These are phyloP conservation scores for Orgyia antiqua DNA, from an alignment of 2,888 invertebrate species.

Conservation along the genomic window DNA sequence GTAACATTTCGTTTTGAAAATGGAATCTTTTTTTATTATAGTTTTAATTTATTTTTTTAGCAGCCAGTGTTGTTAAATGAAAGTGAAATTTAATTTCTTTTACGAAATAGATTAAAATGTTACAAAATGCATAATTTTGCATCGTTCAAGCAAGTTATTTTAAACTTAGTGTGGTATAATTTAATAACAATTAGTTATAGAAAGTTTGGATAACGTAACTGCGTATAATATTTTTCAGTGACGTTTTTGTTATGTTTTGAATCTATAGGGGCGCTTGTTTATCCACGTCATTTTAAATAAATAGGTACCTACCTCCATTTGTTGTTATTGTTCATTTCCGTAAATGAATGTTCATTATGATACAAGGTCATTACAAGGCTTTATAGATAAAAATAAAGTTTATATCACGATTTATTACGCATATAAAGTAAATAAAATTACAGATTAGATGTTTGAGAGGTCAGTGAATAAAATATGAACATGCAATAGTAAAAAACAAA, in stretches of 20 bases:
- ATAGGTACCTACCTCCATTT: neutral
- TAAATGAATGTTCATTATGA: conserved; percentile 3
- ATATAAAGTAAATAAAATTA: too few relatives aligned
- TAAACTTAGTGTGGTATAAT: conserved; percentile 1
- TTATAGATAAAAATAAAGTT: neutral
- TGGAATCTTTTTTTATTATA: too few relatives aligned
- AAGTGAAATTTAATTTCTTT: conserved; percentile 2
- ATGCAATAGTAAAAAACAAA: neutral
- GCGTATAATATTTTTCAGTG: conserved; percentile 2
- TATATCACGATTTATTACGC: neutral
- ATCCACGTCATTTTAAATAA: neutral
- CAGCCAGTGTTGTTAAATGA: neutral
- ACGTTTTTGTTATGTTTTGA: conserved; percentile 1
- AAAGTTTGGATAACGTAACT: conserved; percentile 5
- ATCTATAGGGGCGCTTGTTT: neutral
- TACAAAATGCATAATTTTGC: neutral
- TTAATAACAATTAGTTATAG: conserved; percentile 3
- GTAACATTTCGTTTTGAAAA: too few relatives aligned
- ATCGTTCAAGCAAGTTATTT: neutral
- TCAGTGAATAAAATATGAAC: neutral
- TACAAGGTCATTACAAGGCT: conserved; percentile 7
- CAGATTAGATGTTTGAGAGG: too few relatives aligned
- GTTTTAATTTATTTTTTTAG: too few relatives aligned
- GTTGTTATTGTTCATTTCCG: conserved; percentile 4
- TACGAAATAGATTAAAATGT: conserved; percentile 1